Evolutionary conservation across 2,888 invertebrate genomes (phyloP).

Genomic region (Pseudeuparius sepicola): DNA sequence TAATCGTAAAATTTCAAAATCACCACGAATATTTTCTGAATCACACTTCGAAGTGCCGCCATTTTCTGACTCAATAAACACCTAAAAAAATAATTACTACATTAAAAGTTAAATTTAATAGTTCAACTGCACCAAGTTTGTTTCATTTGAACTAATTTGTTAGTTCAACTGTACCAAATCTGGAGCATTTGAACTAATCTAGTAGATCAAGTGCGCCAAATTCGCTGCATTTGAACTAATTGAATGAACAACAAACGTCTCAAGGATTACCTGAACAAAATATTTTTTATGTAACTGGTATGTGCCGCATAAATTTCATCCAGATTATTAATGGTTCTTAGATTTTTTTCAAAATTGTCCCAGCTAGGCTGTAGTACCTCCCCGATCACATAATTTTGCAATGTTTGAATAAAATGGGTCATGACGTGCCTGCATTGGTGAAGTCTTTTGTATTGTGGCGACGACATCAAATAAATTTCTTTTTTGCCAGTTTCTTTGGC

Average conservation of each 20-base stretch:
- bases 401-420: slow-evolving; percentile 63
- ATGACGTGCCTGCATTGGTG: slow-evolving; percentile 66
- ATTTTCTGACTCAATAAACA: slow-evolving; percentile 64
- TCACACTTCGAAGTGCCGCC: slow-evolving; percentile 54
- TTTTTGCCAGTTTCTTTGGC: slow-evolving; percentile 34
- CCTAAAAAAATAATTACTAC: slow-evolving; percentile 35
- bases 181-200: too few relatives aligned
- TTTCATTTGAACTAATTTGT: too few relatives aligned
- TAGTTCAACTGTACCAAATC: neutral
- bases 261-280: slow-evolving; percentile 49
- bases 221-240: too few relatives aligned
- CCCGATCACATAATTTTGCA: slow-evolving; percentile 69
- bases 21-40: slow-evolving; percentile 62
- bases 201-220: too few relatives aligned
- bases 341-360: slow-evolving; percentile 60
- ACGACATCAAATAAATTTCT: slow-evolving; percentile 41
- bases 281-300: slow-evolving; percentile 62
- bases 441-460: slow-evolving; percentile 59
- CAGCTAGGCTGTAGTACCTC: slow-evolving; percentile 67
- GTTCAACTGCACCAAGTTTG: too few relatives aligned
- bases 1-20: slow-evolving; percentile 61
- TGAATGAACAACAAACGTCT: slow-evolving; percentile 1
- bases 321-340: slow-evolving; percentile 53
- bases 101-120: neutral
- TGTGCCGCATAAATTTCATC: slow-evolving; percentile 67